Percentiles rank a stretch among this genome's conserved stretches.
phyloP scores from a whole-genome alignment of 2,113 vertebrate species.

The Symphodus melops region DNA sequence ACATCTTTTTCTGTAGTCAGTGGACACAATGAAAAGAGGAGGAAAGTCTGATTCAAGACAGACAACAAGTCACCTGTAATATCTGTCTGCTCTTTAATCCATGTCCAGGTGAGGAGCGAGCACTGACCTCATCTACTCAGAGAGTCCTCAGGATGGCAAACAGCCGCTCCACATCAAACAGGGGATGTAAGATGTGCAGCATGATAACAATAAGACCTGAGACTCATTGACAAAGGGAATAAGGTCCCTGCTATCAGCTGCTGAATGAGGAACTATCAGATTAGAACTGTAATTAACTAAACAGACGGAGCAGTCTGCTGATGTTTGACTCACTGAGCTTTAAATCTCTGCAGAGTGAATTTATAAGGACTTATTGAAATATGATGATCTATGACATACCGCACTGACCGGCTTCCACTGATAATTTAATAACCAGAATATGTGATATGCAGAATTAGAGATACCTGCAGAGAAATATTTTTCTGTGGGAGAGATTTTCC shows the following conservation, averaged over 20 bases:
- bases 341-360: conserved; percentile 27
- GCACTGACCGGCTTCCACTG: conserved; percentile 38
- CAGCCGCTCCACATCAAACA: conserved; percentile 17
- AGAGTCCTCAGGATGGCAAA: conserved; percentile 33
- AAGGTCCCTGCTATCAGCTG: conserved; percentile 27
- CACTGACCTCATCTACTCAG: conserved; percentile 60
- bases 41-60: background rate
- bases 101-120: conserved; percentile 57
- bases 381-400: conserved; percentile 49
- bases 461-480: background rate
- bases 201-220: conserved; percentile 43
- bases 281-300: conserved; percentile 36
- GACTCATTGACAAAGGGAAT: conserved; percentile 10
- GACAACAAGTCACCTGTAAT: conserved; percentile 46
- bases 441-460: conserved; percentile 15
- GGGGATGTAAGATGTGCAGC: conserved; percentile 34
- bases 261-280: conserved; percentile 35
- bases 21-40: too few species aligned
- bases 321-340: too few species aligned
- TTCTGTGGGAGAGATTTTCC: too few species aligned
- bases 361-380: conserved; percentile 49
- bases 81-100: conserved; percentile 57
- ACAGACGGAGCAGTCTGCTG: conserved; percentile 19
- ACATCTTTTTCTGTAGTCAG: too few species aligned
- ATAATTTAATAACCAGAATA: conserved; percentile 32